These are phyloP conservation scores for Meghimatium bilineatum DNA, from an alignment of 2,888 invertebrate species.

Conservation along the genomic window DNA sequence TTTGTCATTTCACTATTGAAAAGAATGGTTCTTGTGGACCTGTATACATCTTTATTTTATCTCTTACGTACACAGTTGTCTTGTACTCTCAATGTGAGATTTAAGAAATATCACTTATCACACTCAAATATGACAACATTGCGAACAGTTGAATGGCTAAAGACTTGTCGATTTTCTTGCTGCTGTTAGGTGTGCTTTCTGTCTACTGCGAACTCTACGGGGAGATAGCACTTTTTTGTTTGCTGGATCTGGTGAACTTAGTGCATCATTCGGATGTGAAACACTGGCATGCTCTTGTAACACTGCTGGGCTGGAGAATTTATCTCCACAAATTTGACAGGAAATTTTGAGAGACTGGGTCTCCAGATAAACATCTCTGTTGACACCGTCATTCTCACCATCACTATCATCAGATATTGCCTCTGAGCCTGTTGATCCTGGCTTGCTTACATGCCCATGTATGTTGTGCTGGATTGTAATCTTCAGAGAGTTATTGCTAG, in stretches of 20 bases:
- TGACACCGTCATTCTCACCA: slow-evolving; percentile 69
- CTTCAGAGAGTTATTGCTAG: slow-evolving; percentile 24
- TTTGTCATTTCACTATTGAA: no score
- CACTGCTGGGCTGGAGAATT: slow-evolving; percentile 81
- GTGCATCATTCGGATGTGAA: slow-evolving; percentile 84
- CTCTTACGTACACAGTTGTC: no score
- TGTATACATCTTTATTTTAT: no score
- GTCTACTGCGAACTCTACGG: slow-evolving; percentile 36
- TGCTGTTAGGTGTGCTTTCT: slow-evolving; percentile 11
- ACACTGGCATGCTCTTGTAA: slow-evolving; percentile 86
- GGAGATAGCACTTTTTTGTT: slow-evolving; percentile 79
- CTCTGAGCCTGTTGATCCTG: slow-evolving; percentile 52
- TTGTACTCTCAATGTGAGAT: no score
- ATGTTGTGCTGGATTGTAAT: slow-evolving; percentile 30
- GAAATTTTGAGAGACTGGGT: slow-evolving; percentile 79
- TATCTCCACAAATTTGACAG: slow-evolving; percentile 84
- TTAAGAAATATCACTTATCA: no score
- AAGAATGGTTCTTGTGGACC: no score
- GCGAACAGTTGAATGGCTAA: background rate
- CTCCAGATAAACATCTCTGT: slow-evolving; percentile 44
- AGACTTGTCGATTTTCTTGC: slow-evolving; percentile 32
- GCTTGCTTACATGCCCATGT: slow-evolving; percentile 41
- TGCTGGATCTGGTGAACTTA: slow-evolving; percentile 80
- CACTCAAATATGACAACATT: no score
- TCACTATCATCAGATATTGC: slow-evolving; percentile 53